A percentile compares a stretch with the other conserved stretches of the same genome.
Conservation (phyloP, 1,140 invertebrate genomes). For the Neotoxoptera formosana region DNA sequence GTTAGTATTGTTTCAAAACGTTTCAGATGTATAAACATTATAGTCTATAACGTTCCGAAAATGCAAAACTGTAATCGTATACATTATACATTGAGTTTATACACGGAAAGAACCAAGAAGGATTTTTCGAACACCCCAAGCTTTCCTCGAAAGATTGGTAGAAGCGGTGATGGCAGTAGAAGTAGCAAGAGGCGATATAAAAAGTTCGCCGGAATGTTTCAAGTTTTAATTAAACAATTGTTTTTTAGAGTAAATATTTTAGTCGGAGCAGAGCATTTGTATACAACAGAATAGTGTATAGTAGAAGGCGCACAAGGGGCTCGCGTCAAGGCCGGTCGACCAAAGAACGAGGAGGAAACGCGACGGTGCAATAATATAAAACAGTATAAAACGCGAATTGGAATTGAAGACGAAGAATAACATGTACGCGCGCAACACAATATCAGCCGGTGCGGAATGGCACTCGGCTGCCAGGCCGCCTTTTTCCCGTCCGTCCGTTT, state of each 20-base stretch:
- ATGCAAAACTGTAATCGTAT: neutral
- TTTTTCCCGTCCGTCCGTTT: constrained; percentile 56
- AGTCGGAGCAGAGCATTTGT: neutral
- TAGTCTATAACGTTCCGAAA: neutral
- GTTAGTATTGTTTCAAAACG: neutral
- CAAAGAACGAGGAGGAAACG: constrained; percentile 42
- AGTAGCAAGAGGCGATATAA: neutral
- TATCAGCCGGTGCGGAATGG: constrained; percentile 42
- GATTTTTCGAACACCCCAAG: neutral
- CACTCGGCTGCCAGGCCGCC: constrained; percentile 49
- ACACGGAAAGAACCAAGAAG: neutral
- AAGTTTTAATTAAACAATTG: constrained; percentile 58
- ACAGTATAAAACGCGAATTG: constrained; percentile 36
- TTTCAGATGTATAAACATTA: neutral
- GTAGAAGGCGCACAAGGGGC: neutral
- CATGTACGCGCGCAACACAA: constrained; percentile 53
- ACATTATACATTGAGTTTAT: neutral
- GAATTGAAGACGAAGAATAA: constrained; percentile 57
- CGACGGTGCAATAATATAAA: constrained; percentile 31
- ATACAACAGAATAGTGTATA: neutral
- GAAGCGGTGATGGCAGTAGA: neutral
- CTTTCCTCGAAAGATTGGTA: neutral
- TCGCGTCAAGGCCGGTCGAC: neutral
- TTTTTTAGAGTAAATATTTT: constrained; percentile 48
- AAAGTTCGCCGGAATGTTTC: constrained; percentile 28